These are phyloP conservation scores for Rhingia rostrata DNA, from an alignment of 2,888 invertebrate species.

Conservation along the genomic window DNA sequence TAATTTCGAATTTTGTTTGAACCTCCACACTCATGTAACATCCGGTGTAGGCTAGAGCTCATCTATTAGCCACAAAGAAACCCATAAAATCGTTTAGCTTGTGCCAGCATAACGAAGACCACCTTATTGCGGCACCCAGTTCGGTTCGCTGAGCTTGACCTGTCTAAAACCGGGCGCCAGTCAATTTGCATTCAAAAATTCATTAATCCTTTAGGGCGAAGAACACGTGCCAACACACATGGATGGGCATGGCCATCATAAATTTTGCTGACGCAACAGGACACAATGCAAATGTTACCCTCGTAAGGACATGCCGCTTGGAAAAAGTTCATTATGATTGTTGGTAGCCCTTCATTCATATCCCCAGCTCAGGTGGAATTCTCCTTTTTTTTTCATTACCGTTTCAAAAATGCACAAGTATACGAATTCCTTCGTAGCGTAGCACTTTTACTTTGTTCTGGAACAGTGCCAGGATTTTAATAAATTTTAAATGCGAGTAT, in stretches of 20 bases:
- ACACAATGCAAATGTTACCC: not conserved
- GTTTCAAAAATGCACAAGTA: not conserved
- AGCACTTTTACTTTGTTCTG: not conserved
- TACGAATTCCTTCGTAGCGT: not conserved
- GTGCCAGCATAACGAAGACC: not conserved
- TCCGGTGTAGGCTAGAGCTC: not conserved
- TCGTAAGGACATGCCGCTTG: not conserved
- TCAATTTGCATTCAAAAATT: slow-evolving; percentile 2
- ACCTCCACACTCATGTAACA: not conserved
- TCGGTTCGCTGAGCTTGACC: not conserved
- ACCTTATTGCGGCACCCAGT: not conserved
- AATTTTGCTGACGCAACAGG: slow-evolving; percentile 1
- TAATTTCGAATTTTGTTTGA: not conserved
- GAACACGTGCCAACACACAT: not conserved
- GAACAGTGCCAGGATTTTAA: no score
- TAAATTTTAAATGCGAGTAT: no score
- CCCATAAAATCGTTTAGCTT: not conserved
- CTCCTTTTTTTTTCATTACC: not conserved
- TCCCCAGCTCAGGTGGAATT: not conserved
- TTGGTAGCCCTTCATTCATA: not conserved
- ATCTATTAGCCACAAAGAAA: not conserved
- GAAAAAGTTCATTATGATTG: not conserved
- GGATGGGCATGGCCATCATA: not conserved
- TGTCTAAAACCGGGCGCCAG: not conserved
- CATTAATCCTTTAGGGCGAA: not conserved